Percentiles rank a stretch among this genome's conserved stretches.
Evolutionary conservation across 2,797 vertebrate genomes (phyloP).

Genomic region (Myotis findleyi): DNA sequence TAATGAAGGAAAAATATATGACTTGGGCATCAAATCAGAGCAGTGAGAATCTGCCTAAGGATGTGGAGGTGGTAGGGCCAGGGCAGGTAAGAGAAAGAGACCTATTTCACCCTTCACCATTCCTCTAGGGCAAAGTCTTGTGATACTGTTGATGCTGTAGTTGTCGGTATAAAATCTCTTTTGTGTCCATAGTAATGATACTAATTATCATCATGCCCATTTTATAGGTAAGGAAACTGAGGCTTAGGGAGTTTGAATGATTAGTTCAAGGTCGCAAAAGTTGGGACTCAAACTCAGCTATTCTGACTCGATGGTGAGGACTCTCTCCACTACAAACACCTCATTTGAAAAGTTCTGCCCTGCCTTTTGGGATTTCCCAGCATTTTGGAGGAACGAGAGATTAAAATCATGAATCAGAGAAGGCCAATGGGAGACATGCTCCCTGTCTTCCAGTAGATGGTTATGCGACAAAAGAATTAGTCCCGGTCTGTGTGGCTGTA

Average conservation of each 20-base stretch:
- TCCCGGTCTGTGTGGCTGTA: neutral
- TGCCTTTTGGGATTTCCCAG: neutral
- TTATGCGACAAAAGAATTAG: neutral
- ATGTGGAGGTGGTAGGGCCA: neutral
- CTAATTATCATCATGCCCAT: neutral
- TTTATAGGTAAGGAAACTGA: slow-evolving; percentile 13
- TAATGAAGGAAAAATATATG: neutral
- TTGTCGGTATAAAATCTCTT: neutral
- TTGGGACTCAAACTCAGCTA: neutral
- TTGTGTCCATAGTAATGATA: neutral
- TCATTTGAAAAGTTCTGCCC: neutral
- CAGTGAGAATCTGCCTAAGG: neutral
- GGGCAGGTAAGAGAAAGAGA: neutral
- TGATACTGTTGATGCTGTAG: neutral
- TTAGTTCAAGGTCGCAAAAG: neutral
- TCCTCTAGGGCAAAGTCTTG: neutral
- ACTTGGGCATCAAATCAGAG: neutral
- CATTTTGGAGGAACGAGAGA: neutral
- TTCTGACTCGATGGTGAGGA: neutral
- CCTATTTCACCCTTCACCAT: neutral
- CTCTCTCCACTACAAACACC: neutral
- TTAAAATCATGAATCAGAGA: slow-evolving; percentile 1
- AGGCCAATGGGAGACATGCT: neutral
- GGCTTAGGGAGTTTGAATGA: neutral
- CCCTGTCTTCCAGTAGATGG: neutral